Base-by-base conservation (phyloP, 2,797 vertebrate genomes). In the Glossophaga mutica region DNA sequence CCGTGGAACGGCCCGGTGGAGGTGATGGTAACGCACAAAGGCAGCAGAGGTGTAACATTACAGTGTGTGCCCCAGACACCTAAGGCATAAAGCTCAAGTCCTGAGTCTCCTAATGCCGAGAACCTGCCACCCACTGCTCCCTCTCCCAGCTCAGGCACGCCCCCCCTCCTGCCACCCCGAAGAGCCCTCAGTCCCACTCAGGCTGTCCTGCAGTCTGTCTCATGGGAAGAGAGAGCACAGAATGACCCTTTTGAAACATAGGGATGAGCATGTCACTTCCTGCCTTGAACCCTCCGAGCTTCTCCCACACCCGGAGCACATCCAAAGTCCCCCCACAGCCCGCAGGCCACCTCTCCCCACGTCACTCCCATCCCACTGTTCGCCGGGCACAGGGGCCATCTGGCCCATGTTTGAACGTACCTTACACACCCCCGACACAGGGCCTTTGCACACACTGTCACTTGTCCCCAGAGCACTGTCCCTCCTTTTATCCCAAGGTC, bases 41-140 rank as follows among this genome's bases (percentile, higher is more conserved):
- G 29, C 1, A 10, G 48, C 1, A 18, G 1, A 5, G 18, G 3
- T 12, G 4, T 19, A 2, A 16, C 0, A 12, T 26, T 24, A 8
- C 24, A 0, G 32, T 2, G 37, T 4, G 14, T 0, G 39, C 46
- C 44, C 55, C 42, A 18, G 8, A 34, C 24, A 29, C 87, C 85
- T 55, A 16, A 19, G 67, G 37, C 6, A 2, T 6, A 21, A 55
- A 86, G 46, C 52, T 57, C 3, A 5, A n/a, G 52, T 16, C 46
- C 65, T 3, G 0, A 1, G 6, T 67, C 76, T 90, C 44, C 59
- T 5, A 5, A 24, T 4, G 57, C 74, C 32, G 50, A 67, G 62
- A 32, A 11, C 7, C 0, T 14, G 26, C 1, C 32, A 1, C 10
- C 32, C 15, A 3, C 5, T 24, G 12, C 32, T 32, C n/a, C n/a